Base-by-base conservation (phyloP, 2,888 invertebrate genomes). In the Leptopilina syphax region DNA sequence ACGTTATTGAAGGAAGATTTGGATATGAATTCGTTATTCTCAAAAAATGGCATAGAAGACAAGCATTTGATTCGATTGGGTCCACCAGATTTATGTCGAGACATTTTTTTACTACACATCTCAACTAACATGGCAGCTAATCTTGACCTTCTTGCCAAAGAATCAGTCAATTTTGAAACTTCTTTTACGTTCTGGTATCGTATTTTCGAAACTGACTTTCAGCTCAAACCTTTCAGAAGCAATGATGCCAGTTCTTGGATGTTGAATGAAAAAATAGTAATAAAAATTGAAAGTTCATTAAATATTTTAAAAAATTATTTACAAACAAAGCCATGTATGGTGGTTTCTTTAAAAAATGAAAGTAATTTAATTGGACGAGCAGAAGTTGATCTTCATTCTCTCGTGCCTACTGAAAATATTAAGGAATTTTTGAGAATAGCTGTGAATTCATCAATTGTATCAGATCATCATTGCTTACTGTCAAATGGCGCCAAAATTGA, bases 101-200 rank as follows among this genome's bases (percentile, higher is more conserved):
- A 90, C 76, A 84, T 91, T 80, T 95, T 94, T 88, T 85, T 94
- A 0, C 91, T 95, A 4, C 94, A 93, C 83, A 92, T 95, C 47
- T 92, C 93, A 50, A 93, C 95, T 27, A 93, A 93, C 41, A 92
- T 92, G 9, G 93, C 94, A 0, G 93, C 93, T 79, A 94, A 95
- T 88, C 86, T 95, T 60, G 93, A 95, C 83, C 83, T 93, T 86
- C 89, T 90, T 78, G 81, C 83, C 13, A 79, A 84, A 18, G 83
- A 86, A 44, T 79, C 76, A 63, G 77, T 81, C 44, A 65, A 84
- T 27, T 82, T 85, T n/a, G 73, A 76, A 8, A 82, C 83, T 12
- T 79, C 80, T 70, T 87, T 89, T 65, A 82, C 80, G 54, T 86
- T 92, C 67, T 88, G 87, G 83, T 92, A 90, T 80, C 87, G 86